These are phyloP conservation scores for Dermolepida albohirtum DNA, from an alignment of 2,888 invertebrate species.

Conservation along the genomic window DNA sequence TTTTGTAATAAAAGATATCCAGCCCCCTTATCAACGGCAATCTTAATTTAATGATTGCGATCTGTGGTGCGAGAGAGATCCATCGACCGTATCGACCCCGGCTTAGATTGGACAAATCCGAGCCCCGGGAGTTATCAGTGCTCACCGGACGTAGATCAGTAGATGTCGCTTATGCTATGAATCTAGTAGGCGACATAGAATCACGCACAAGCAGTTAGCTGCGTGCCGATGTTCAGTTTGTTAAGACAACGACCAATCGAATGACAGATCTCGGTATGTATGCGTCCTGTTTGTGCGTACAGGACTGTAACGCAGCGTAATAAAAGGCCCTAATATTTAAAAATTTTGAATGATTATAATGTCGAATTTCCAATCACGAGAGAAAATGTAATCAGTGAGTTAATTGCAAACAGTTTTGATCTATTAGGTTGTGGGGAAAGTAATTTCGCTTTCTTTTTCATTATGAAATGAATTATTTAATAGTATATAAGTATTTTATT, in stretches of 20 bases:
- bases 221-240: constrained; percentile 60
- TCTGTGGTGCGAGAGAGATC: constrained; percentile 49
- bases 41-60: constrained; percentile 56
- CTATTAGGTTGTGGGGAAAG: too few relatives aligned
- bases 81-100: constrained; percentile 53
- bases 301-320: constrained; percentile 49
- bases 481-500: too few relatives aligned
- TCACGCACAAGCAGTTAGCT: constrained; percentile 60
- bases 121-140: constrained; percentile 52
- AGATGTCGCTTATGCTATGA: constrained; percentile 54
- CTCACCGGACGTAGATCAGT: constrained; percentile 52
- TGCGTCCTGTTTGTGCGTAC: constrained; percentile 49
- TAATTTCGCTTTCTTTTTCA: too few relatives aligned
- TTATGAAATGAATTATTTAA: too few relatives aligned
- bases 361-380: too few relatives aligned
- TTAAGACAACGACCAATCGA: constrained; percentile 58
- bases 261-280: constrained; percentile 56
- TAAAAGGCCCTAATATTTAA: constrained; percentile 15
- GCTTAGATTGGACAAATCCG: constrained; percentile 41
- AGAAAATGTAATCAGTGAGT: too few relatives aligned
- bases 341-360: too few relatives aligned
- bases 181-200: constrained; percentile 58
- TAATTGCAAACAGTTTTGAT: too few relatives aligned
- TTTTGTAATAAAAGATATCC: constrained; percentile 28
- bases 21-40: constrained; percentile 31